Conservation (phyloP, 1,140 invertebrate species). For the Sminthurinus signatus region DNA sequence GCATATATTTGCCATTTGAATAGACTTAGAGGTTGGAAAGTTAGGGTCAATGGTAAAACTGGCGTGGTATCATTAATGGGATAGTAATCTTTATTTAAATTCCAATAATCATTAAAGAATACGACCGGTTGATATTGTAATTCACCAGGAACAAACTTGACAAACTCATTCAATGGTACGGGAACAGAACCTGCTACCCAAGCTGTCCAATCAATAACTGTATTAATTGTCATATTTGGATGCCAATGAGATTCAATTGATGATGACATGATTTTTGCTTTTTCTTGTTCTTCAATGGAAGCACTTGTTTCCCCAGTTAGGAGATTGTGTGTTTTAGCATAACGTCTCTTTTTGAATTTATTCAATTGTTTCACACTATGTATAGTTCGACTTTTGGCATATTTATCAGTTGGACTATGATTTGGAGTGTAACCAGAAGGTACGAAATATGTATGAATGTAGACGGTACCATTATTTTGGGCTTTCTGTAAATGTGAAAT, state of each 20-base stretch:
- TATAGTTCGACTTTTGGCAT: constrained; percentile 62
- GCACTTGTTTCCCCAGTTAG: constrained; percentile 80
- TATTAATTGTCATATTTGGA: constrained; percentile 93
- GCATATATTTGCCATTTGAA: constrained; percentile 96
- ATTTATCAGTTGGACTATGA: constrained; percentile 59
- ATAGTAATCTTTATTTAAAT: constrained; percentile 90
- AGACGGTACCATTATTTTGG: constrained; percentile 91
- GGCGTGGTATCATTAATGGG: constrained; percentile 82
- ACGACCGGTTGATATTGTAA: constrained; percentile 87
- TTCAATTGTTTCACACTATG: constrained; percentile 78
- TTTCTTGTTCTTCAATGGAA: constrained; percentile 49
- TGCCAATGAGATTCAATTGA: constrained; percentile 98
- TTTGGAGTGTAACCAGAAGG: constrained; percentile 72
- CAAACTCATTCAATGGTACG: constrained; percentile 83
- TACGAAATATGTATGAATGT: constrained; percentile 82
- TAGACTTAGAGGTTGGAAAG: constrained; percentile 87
- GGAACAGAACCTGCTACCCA: constrained; percentile 76
- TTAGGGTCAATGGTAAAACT: constrained; percentile 62
- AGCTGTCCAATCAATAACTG: constrained; percentile 88
- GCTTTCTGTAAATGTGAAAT: constrained; percentile 55
- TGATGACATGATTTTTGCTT: constrained; percentile 70
- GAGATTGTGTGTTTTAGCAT: constrained; percentile 86
- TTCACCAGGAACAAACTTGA: constrained; percentile 77
- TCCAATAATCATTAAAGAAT: constrained; percentile 99
- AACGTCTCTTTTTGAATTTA: constrained; percentile 83